These are phyloP conservation scores for Aselliscus stoliczkanus DNA, from an alignment of 2,797 vertebrate genomes.

Conservation along the genomic window DNA sequence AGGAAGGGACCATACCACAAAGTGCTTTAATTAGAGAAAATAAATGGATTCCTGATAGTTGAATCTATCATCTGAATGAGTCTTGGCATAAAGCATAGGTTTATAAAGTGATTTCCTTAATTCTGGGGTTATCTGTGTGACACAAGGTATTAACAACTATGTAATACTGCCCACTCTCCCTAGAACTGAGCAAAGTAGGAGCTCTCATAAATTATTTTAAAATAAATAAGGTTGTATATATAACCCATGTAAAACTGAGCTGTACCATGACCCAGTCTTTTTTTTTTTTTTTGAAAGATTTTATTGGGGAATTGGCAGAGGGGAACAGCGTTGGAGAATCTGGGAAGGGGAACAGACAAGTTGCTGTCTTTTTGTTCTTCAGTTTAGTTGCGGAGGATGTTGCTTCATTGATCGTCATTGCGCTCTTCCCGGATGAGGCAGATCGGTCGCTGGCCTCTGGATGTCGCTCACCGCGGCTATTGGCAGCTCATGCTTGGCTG, in stretches of 20 bases:
- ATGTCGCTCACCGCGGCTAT: too few relatives aligned
- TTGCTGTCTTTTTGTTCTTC: too few relatives aligned
- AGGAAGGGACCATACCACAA: background rate
- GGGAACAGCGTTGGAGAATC: too few relatives aligned
- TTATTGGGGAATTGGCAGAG: too few relatives aligned
- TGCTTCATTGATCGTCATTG: too few relatives aligned
- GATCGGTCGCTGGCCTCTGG: too few relatives aligned
- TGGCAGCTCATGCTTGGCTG: too few relatives aligned
- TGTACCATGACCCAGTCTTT: background rate
- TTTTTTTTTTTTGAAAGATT: too few relatives aligned
- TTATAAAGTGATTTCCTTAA: background rate
- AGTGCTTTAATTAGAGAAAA: constrained; percentile 17
- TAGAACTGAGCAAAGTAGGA: background rate
- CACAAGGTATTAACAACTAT: background rate
- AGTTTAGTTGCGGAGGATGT: too few relatives aligned
- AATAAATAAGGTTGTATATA: background rate
- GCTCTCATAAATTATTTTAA: constrained; percentile 11
- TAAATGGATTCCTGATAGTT: background rate
- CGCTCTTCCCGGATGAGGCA: too few relatives aligned
- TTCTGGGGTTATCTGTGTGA: background rate
- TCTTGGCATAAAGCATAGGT: background rate
- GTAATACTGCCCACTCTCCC: background rate
- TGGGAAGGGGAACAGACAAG: too few relatives aligned
- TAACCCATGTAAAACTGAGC: background rate
- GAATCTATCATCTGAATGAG: background rate